Conservation (phyloP, 2,113 vertebrate species). For the Setophaga coronata region DNA sequence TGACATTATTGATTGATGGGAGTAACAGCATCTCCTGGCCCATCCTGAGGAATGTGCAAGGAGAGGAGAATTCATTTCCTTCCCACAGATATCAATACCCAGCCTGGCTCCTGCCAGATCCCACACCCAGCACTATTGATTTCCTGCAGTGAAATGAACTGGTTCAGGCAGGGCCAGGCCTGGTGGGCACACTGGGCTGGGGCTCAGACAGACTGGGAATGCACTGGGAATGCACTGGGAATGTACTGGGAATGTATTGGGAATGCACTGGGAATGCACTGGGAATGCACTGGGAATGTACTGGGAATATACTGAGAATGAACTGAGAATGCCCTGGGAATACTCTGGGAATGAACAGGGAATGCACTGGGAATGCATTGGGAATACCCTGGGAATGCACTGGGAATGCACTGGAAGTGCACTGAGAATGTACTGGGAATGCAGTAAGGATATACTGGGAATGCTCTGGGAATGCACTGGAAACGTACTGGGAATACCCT, state of each 20-base stretch:
- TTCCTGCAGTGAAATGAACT: neutral
- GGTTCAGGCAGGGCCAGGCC: neutral
- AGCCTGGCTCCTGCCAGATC: neutral
- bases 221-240: neutral
- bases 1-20: neutral
- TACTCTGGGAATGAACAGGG: too few species aligned
- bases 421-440: too few species aligned
- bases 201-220: fast-evolving
- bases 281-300: neutral
- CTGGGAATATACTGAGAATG: too few species aligned
- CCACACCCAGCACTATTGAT: neutral
- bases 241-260: fast-evolving
- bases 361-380: too few species aligned
- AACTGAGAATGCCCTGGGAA: too few species aligned
- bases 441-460: too few species aligned
- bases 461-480: too few species aligned
- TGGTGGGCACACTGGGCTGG: fast-evolving
- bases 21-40: neutral
- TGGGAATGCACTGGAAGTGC: fast-evolving
- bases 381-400: too few species aligned
- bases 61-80: neutral
- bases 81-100: neutral
- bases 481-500: too few species aligned
- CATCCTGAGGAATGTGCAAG: neutral
- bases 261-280: fast-evolving